Percentiles rank a stretch among this genome's conserved stretches.
Evolutionary conservation across 2,113 vertebrate genomes (phyloP).

Genomic region (Oenanthe oenanthe): DNA sequence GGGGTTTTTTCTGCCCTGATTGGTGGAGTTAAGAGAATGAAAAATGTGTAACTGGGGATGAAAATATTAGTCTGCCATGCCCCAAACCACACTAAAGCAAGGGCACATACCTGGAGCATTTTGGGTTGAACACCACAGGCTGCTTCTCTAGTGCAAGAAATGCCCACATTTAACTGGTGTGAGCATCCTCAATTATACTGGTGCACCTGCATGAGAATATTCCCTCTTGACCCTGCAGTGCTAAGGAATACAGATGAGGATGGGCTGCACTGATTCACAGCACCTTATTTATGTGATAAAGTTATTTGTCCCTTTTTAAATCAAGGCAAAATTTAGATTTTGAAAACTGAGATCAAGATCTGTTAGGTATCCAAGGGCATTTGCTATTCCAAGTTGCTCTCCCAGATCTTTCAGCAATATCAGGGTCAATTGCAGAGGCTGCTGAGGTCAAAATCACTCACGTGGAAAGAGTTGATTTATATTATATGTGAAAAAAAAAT

Average conservation of each 20-base stretch:
- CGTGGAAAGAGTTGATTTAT: conserved; percentile 13
- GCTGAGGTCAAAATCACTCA: conserved; percentile 39
- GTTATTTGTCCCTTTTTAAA: background rate
- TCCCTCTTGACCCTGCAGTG: background rate
- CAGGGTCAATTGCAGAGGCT: conserved; percentile 28
- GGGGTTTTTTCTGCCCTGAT: background rate
- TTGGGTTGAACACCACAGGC: background rate
- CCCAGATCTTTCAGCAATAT: background rate
- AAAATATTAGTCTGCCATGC: background rate
- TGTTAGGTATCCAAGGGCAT: background rate
- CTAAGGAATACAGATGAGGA: background rate
- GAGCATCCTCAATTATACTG: background rate
- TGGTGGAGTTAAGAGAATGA: background rate
- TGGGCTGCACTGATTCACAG: background rate
- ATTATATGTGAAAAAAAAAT: background rate
- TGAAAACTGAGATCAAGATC: background rate
- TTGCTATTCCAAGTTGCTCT: conserved; percentile 18
- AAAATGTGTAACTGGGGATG: background rate
- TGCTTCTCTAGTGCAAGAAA: background rate
- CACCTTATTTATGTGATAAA: background rate
- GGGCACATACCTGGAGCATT: background rate
- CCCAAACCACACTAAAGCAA: background rate
- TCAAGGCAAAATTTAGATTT: background rate
- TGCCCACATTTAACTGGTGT: background rate
- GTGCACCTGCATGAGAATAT: background rate